A percentile compares a stretch with the other conserved stretches of the same genome.
phyloP scores from a whole-genome alignment of 2,113 vertebrate genomes.

The Genyomyrus donnyi region DNA sequence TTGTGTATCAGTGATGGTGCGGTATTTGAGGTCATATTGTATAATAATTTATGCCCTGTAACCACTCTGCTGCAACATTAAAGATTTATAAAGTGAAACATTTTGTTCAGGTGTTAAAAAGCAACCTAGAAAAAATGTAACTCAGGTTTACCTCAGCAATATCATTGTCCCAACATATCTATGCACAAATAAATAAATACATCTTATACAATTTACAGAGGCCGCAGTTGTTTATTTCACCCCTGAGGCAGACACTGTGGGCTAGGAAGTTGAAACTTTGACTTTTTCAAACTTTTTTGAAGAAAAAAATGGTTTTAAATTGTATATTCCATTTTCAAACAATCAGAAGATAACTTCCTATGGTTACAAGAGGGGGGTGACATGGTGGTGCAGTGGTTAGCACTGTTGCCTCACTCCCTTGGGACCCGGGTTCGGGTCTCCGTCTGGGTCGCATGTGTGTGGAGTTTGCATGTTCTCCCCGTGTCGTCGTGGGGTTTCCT shows the following conservation, averaged over 20 bases:
- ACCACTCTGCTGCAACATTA: background rate
- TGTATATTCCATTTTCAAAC: background rate
- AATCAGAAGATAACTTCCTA: background rate
- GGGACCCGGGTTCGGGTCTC: too few species aligned
- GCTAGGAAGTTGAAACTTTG: background rate
- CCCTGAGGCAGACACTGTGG: background rate
- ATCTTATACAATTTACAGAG: background rate
- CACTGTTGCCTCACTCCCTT: too few species aligned
- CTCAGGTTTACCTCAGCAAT: background rate
- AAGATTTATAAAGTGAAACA: background rate
- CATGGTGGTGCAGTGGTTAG: too few species aligned
- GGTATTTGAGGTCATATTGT: background rate
- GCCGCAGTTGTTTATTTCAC: background rate
- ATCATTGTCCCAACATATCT: background rate
- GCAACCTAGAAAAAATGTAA: background rate
- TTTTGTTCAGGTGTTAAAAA: background rate
- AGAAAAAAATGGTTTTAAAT: background rate
- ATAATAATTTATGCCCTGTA: background rate
- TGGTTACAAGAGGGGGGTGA: too few species aligned
- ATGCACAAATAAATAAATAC: background rate
- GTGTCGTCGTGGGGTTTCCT: too few species aligned
- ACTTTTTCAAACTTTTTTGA: background rate
- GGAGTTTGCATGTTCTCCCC: too few species aligned
- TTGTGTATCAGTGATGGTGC: background rate
- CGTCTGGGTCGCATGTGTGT: too few species aligned